Evolutionary conservation across 2,113 vertebrate genomes (phyloP).

Genomic region (Proteles cristata): DNA sequence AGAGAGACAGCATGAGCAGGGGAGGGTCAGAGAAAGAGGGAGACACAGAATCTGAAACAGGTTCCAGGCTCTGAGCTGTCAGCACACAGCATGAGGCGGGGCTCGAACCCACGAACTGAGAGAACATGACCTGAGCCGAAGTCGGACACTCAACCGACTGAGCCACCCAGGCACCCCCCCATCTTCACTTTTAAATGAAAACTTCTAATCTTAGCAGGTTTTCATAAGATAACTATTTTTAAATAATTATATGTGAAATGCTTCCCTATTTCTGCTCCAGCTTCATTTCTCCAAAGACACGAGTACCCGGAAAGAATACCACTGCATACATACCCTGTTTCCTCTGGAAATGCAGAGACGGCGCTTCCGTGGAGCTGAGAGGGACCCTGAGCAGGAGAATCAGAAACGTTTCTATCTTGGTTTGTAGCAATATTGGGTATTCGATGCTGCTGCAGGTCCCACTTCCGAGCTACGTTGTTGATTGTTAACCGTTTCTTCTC

Average conservation of each 20-base stretch:
- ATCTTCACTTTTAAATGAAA: slow-evolving; percentile 24
- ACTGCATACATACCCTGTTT: slow-evolving; percentile 92
- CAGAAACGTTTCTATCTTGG: slow-evolving; percentile 88
- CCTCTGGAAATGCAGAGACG: slow-evolving; percentile 90
- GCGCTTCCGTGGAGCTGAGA: slow-evolving; percentile 88
- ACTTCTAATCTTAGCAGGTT: background rate
- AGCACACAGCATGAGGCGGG: too few species aligned
- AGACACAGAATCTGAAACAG: too few species aligned
- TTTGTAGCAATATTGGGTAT: slow-evolving; percentile 81
- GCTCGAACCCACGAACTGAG: too few species aligned
- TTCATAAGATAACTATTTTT: slow-evolving; percentile 33
- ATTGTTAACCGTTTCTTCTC: slow-evolving; percentile 96
- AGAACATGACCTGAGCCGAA: too few species aligned
- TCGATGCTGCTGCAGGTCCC: slow-evolving; percentile 91
- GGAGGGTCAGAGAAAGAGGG: too few species aligned
- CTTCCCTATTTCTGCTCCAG: background rate
- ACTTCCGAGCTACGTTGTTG: slow-evolving; percentile 94
- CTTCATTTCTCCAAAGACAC: background rate
- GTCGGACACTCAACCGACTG: too few species aligned
- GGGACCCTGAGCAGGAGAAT: slow-evolving; percentile 88
- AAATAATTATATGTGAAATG: slow-evolving; percentile 16
- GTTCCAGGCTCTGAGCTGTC: too few species aligned
- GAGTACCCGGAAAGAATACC: background rate
- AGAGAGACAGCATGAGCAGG: too few species aligned
- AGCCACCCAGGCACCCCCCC: too few species aligned